Evolutionary conservation across 2,888 invertebrate species (phyloP).

Genomic region (Hemistola chrysoprasaria): DNA sequence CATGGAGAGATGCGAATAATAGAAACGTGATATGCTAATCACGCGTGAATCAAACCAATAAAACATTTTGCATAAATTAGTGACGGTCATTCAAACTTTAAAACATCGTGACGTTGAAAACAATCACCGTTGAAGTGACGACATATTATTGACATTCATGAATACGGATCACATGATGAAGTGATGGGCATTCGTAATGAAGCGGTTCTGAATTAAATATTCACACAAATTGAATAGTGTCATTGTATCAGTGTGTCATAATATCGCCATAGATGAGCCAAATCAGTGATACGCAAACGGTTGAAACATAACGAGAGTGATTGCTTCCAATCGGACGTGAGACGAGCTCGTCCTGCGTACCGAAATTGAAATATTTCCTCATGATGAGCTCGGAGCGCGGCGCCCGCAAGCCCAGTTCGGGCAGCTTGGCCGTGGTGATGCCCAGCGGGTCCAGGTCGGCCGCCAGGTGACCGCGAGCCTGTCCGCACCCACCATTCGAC

Average conservation of each 20-base stretch:
- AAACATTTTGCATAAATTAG: conserved; percentile 11
- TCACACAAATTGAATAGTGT: too few species aligned
- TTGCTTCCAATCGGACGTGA: conserved; percentile 46
- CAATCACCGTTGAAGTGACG: conserved; percentile 30
- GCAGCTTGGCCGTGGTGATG: conserved; percentile 89
- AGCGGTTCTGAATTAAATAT: background rate
- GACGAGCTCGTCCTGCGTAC: conserved; percentile 57
- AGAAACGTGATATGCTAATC: conserved; percentile 6
- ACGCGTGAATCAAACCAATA: conserved; percentile 10
- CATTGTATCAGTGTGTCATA: conserved; percentile 58
- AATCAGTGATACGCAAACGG: conserved; percentile 56
- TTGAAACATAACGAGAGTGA: conserved; percentile 38
- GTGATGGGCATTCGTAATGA: conserved; percentile 10
- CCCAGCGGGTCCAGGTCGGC: conserved; percentile 97
- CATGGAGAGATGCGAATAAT: conserved; percentile 12
- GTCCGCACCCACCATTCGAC: conserved; percentile 71
- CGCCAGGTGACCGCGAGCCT: conserved; percentile 97
- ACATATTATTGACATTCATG: conserved; percentile 8
- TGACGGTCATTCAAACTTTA: conserved; percentile 14
- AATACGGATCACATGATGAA: conserved; percentile 1
- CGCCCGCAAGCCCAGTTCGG: conserved; percentile 76
- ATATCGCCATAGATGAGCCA: conserved; percentile 53
- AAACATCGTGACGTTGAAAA: conserved; percentile 29
- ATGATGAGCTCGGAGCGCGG: conserved; percentile 80
- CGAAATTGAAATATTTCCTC: conserved; percentile 82